Evolutionary conservation across 1,140 invertebrate genomes (phyloP), one percentile per base, ranked within the genome.

Genomic region (Rhagoletis zephyria): DNA sequence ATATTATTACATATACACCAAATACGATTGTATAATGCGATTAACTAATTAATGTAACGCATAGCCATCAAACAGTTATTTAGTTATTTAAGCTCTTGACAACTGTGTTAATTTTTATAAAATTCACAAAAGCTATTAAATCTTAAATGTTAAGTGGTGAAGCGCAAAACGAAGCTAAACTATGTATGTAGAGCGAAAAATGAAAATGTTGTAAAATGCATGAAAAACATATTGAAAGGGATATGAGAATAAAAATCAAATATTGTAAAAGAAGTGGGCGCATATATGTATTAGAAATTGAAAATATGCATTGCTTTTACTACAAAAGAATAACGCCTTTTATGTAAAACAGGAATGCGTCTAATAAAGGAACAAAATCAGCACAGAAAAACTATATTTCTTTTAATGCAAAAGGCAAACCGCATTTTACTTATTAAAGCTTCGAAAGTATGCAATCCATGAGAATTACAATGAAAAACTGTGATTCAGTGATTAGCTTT

Each of bases 41-140:
- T 74, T 74, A 42, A 74, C 42, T 63, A 10, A 63, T 74, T 48
- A 63, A 67, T 42, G 65, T 74, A 74, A 74, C 67, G 42, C 67
- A 48, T 51, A 81, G 74, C 74, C 48, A 81, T 56, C 48, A 81
- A 70, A 81, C 7, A 81, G 74, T 81, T 81, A 81, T 81, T 81
- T 81, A 81, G 74, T 81, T 81, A 51, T 56, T 81, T 81, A 81
- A 81, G 74, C 74, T 81, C 48, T 59, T 77, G 74, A 81, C 5
- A 81, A 81, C 74, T 81, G 74, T 81, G 74, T 81, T 81, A 81
- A 81, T 81, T 81, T 81, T 81, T 81, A 81, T 81, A 81, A 81
- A 81, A 81, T 81, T 81, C 74, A 81, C 74, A 81, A 81, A 56
- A 51, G 5, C 64, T 67, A 67, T 40, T 67, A 30, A 30, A 67